phyloP scores from a whole-genome alignment of 2,888 invertebrate genomes.

The Polyploca ridens region DNA sequence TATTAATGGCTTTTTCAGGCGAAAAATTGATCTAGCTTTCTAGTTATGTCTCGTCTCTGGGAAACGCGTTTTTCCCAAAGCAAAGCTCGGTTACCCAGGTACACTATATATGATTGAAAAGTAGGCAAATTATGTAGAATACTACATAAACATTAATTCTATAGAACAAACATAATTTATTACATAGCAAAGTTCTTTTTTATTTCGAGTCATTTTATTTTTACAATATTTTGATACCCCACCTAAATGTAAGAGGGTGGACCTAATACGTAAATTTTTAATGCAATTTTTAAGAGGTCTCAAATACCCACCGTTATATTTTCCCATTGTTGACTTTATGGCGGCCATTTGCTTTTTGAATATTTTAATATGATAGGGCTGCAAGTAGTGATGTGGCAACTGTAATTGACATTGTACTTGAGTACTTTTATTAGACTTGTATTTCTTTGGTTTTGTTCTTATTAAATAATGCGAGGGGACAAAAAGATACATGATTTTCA shows the following conservation, averaged over 20 bases:
- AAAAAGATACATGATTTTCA: no score
- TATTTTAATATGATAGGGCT: constrained; percentile 32
- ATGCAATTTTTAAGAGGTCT: constrained; percentile 46
- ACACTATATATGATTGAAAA: no score
- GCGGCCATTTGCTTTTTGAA: constrained; percentile 47
- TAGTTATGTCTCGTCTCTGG: no score
- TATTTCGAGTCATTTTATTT: constrained; percentile 42
- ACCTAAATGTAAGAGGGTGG: constrained; percentile 24
- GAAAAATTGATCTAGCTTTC: no score
- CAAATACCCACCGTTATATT: constrained; percentile 22
- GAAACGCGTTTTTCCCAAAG: no score
- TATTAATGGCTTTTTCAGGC: no score
- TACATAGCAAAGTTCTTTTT: constrained; percentile 17
- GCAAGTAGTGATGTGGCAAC: neutral
- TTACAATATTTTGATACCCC: constrained; percentile 44
- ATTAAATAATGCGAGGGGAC: no score
- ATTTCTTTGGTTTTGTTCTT: neutral
- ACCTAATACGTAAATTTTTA: constrained; percentile 39
- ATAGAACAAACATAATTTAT: neutral
- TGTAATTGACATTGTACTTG: constrained; percentile 9
- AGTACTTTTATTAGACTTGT: neutral
- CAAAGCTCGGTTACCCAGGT: no score
- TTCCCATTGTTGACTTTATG: constrained; percentile 36
- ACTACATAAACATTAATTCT: no score
- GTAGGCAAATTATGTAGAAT: no score